Percentiles rank a stretch among this genome's conserved stretches.
Conservation (phyloP, 2,888 invertebrate species). For the Morinoia aosen region DNA sequence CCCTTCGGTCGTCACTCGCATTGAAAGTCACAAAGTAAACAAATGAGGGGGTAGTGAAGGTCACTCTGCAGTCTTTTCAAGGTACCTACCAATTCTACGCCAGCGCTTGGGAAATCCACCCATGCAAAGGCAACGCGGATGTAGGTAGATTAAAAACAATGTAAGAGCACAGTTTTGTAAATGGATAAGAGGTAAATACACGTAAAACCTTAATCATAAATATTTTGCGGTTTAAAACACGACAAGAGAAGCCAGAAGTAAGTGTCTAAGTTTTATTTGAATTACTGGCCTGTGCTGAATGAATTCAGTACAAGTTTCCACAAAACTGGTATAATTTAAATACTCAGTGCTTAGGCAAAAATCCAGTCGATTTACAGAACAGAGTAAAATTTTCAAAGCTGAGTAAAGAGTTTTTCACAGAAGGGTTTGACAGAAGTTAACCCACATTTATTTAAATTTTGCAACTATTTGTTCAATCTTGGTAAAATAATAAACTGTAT, state of each 20-base stretch:
- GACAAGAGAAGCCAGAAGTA: neutral
- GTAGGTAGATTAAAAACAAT: neutral
- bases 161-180: neutral
- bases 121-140: neutral
- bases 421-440: neutral
- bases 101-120: neutral
- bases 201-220: neutral
- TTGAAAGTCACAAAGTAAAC: constrained; percentile 29
- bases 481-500: neutral
- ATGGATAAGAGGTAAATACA: neutral
- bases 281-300: neutral
- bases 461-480: neutral
- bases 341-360: neutral
- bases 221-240: neutral
- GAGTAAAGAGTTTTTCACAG: neutral
- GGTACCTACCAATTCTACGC: constrained; percentile 8
- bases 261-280: neutral
- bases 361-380: neutral
- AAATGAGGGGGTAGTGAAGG: constrained; percentile 39
- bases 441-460: neutral
- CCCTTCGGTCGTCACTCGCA: constrained; percentile 26
- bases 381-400: neutral
- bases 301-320: neutral
- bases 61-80: constrained; percentile 14
- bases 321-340: neutral